Conservation (phyloP, 2,888 invertebrate genomes). For the Beris chalybata region DNA sequence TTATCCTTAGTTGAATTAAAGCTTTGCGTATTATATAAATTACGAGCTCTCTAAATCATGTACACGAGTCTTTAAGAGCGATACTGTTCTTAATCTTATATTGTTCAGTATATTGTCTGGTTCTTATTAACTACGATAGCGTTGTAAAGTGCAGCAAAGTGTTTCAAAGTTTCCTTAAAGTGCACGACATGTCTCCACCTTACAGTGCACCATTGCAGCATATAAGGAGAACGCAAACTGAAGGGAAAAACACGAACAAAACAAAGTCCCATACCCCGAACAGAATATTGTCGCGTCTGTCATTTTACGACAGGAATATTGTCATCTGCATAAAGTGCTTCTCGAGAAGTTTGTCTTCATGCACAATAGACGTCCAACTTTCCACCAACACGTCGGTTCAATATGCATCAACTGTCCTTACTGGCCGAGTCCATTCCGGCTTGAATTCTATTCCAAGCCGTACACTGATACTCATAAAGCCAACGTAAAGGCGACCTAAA, state of each 20-base stretch:
- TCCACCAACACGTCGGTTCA: neutral
- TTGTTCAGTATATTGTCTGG: too few relatives aligned
- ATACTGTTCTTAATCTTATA: too few relatives aligned
- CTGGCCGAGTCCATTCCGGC: neutral
- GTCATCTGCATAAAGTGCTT: conserved; percentile 31
- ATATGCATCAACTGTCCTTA: neutral
- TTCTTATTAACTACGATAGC: too few relatives aligned
- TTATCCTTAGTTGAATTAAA: too few relatives aligned
- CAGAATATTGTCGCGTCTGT: conserved; percentile 15
- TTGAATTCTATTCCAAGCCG: neutral
- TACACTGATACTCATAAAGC: neutral
- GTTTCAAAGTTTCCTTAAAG: neutral
- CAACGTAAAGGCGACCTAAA: neutral
- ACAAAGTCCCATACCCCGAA: conserved; percentile 19
- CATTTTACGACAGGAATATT: conserved; percentile 27
- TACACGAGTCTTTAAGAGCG: too few relatives aligned
- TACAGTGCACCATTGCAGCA: neutral
- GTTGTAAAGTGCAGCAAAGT: too few relatives aligned
- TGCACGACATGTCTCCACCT: conserved; percentile 2
- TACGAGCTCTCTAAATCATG: too few relatives aligned
- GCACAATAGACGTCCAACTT: conserved; percentile 29
- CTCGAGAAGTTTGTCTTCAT: conserved; percentile 31
- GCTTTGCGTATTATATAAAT: too few relatives aligned
- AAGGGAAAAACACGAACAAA: neutral
- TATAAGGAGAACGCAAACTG: neutral